Evolutionary conservation across 2,888 invertebrate species (phyloP).

Genomic region (Lasioglossum calceatum): DNA sequence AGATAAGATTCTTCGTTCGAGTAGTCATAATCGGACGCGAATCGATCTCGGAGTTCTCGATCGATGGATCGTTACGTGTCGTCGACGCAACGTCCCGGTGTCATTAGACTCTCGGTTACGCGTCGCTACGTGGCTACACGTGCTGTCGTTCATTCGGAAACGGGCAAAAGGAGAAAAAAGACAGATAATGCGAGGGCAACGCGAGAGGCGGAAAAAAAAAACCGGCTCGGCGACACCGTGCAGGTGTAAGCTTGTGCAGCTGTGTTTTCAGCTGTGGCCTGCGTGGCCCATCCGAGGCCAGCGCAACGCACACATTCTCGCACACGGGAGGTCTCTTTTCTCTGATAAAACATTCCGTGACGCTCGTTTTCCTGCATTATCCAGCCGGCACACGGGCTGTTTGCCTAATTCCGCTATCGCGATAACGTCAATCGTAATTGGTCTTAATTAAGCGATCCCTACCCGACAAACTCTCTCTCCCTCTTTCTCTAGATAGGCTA

Average conservation of each 20-base stretch:
- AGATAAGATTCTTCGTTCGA: neutral
- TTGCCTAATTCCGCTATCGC: neutral
- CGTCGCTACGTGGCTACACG: conserved; percentile 42
- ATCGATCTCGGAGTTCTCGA: neutral
- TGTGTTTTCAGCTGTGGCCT: conserved; percentile 64
- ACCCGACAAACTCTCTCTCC: neutral
- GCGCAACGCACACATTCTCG: neutral
- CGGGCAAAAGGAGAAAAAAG: conserved; percentile 45
- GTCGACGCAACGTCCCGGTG: conserved; percentile 20
- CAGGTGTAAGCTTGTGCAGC: conserved; percentile 56
- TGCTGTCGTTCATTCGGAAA: conserved; percentile 56
- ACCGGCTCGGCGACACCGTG: conserved; percentile 10
- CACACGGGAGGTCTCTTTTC: conserved; percentile 2
- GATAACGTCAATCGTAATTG: conserved; percentile 17
- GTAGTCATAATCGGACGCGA: neutral
- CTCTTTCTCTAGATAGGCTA: neutral
- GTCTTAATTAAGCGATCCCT: neutral
- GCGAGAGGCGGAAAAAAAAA: neutral
- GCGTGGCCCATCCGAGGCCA: conserved; percentile 18
- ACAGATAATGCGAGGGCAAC: neutral
- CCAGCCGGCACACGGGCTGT: neutral
- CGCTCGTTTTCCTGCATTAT: conserved; percentile 4
- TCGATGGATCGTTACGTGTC: neutral
- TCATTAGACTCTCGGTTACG: conserved; percentile 55
- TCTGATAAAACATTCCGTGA: neutral